phyloP scores from a whole-genome alignment of 2,113 vertebrate genomes.

The Progne subis region DNA sequence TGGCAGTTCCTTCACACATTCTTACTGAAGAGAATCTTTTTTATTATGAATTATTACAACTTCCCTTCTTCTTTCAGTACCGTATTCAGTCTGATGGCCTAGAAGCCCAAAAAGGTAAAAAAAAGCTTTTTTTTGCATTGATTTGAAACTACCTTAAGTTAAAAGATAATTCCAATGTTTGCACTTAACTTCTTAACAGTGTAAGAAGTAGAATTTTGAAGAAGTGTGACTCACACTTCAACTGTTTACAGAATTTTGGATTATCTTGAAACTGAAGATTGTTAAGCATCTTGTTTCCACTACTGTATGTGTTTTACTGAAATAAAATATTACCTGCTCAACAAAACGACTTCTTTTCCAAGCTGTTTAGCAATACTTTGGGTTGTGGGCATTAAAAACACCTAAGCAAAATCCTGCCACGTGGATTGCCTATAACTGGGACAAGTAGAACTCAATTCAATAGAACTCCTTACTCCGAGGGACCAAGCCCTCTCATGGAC shows the following conservation, averaged over 20 bases:
- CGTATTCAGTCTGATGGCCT: background rate
- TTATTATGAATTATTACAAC: background rate
- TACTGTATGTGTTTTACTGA: slow-evolving; percentile 3
- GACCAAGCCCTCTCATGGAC: background rate
- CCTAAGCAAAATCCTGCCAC: background rate
- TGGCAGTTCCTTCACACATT: background rate
- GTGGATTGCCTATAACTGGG: background rate
- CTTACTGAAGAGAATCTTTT: background rate
- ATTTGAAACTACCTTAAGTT: background rate
- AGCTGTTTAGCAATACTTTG: background rate
- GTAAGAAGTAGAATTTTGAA: slow-evolving; percentile 19
- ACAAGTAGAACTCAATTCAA: background rate
- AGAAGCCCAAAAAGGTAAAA: background rate
- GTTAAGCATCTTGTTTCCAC: slow-evolving; percentile 19
- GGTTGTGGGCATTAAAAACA: background rate
- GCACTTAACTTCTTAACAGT: slow-evolving; percentile 46
- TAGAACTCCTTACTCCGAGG: background rate
- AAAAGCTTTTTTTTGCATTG: background rate
- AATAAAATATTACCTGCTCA: slow-evolving; percentile 56
- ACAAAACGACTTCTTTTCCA: background rate
- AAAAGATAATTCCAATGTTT: slow-evolving; percentile 50
- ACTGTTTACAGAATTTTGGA: slow-evolving; percentile 54
- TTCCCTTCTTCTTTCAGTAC: background rate
- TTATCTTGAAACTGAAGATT: slow-evolving; percentile 11
- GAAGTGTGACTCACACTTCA: slow-evolving; percentile 37